Evolutionary conservation across 2,888 invertebrate species (phyloP), one percentile per base, ranked within the genome.

Genomic region (Agrochola litura): DNA sequence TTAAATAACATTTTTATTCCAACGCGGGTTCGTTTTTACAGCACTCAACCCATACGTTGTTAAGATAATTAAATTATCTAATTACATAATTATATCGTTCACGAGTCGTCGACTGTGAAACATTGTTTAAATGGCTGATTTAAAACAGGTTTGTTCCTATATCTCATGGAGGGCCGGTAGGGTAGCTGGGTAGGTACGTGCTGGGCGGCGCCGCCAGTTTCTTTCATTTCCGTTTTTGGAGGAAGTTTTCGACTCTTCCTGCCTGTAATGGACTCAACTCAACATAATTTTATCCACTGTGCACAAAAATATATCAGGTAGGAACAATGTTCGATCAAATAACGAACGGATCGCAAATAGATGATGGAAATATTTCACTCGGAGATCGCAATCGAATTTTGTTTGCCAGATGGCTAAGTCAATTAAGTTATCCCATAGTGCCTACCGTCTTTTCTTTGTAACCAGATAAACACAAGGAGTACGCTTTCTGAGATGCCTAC

Each of bases 221-320:
- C 92, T 93, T 93, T 94, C 93, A 93, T 94, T 94, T 94, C 93
- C 94, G 92, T 85, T 90, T 89, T 87, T 88, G 87, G 88, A 91
- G 90, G 90, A 91, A 92, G 90, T 89, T 92, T 92, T 91, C 90
- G 90, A 90, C 92, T 92, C 91, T 94, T 94, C 93, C 93, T 92
- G 93, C 85, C 89, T 90, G 89, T 93, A 93, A 93, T 93, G 91
- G 93, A 92, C 90, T 92, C 89, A 88, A 87, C 90, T 89, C 86
- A 85, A 88, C 82, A 85, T 88, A 87, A 90, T 91, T 91, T 89
- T 90, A 85, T 86, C 82, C 86, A 84, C 70, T 85, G 81, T 82
- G 72, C 82, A 79, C 78, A 85, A 85, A 89, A 83, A 86, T 84
- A 82, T 82, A 84, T 77, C 79, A 85, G 83, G 78, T 76, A 70